Conservation (phyloP, 2,797 vertebrate species). For the Buceros bicornis region DNA sequence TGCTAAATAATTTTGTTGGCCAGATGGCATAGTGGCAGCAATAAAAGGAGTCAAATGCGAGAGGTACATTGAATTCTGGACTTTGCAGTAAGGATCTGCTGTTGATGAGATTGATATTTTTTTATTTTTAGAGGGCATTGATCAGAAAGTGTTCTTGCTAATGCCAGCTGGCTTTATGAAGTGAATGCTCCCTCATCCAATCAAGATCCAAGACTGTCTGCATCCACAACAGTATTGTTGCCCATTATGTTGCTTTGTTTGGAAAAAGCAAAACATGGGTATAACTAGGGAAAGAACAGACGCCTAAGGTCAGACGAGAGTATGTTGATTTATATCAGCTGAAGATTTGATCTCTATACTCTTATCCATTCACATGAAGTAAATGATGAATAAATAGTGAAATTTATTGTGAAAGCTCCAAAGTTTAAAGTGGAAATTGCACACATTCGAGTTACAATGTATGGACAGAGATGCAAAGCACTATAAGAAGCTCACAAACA, state of each 20-base stretch:
- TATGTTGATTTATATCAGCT: background rate
- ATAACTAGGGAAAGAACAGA: background rate
- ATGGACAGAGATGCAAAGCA: background rate
- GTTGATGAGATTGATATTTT: constrained; percentile 46
- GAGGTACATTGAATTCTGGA: constrained; percentile 32
- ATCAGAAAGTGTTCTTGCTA: constrained; percentile 55
- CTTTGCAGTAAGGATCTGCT: constrained; percentile 5
- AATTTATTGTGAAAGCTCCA: constrained; percentile 1
- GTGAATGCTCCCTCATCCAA: constrained; percentile 13
- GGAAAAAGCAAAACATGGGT: constrained; percentile 4
- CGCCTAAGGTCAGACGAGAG: background rate
- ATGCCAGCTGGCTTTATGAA: constrained; percentile 62
- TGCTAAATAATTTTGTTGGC: constrained; percentile 15
- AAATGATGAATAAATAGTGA: constrained; percentile 22
- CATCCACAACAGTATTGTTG: constrained; percentile 18
- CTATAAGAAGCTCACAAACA: background rate
- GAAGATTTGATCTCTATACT: background rate
- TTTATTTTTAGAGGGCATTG: constrained; percentile 67
- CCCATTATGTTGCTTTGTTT: background rate
- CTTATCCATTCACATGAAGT: background rate
- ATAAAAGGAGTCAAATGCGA: constrained; percentile 22
- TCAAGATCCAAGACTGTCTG: constrained; percentile 20
- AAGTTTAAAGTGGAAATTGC: background rate
- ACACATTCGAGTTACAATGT: background rate
- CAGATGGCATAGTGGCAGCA: constrained; percentile 25